A percentile compares a stretch with the other conserved stretches of the same genome.
Evolutionary conservation across 2,797 vertebrate species (phyloP).

Genomic region (Antennarius maculatus): DNA sequence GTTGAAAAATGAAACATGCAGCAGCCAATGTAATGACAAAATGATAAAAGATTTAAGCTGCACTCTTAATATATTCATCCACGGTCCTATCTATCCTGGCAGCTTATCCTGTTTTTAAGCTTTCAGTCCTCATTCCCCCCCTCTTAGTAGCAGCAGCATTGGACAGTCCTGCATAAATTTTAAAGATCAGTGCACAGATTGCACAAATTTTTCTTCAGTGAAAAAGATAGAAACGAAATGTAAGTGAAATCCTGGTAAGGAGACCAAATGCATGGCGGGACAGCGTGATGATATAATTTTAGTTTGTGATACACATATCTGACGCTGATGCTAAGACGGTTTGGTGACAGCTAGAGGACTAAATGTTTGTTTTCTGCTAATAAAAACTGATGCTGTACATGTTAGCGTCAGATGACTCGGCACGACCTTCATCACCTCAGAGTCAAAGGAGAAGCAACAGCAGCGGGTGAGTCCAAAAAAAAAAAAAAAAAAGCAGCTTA

Average conservation of each 20-base stretch:
- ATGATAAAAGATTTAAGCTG: not conserved
- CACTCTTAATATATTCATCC: constrained; percentile 32
- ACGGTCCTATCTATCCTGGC: constrained; percentile 28
- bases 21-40: no score
- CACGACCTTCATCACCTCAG: constrained; percentile 18
- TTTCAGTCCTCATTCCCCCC: constrained; percentile 21
- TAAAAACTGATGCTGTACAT: not conserved
- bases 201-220: constrained; percentile 26
- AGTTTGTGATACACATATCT: constrained; percentile 21
- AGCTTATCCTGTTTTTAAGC: constrained; percentile 41
- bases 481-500: not conserved
- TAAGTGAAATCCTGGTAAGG: constrained; percentile 13
- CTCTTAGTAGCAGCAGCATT: constrained; percentile 2
- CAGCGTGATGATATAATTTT: not conserved
- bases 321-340: constrained; percentile 9
- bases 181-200: constrained; percentile 33
- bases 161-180: constrained; percentile 25
- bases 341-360: constrained; percentile 3
- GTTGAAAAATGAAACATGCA: not conserved
- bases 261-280: constrained; percentile 1
- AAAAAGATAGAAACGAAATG: constrained; percentile 39
- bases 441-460: constrained; percentile 5
- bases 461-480: not conserved
- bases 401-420: constrained; percentile 11
- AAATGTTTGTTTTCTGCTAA: constrained; percentile 9